phyloP scores from a whole-genome alignment of 2,888 invertebrate genomes.

The Caenorhabditis zanzibari region DNA sequence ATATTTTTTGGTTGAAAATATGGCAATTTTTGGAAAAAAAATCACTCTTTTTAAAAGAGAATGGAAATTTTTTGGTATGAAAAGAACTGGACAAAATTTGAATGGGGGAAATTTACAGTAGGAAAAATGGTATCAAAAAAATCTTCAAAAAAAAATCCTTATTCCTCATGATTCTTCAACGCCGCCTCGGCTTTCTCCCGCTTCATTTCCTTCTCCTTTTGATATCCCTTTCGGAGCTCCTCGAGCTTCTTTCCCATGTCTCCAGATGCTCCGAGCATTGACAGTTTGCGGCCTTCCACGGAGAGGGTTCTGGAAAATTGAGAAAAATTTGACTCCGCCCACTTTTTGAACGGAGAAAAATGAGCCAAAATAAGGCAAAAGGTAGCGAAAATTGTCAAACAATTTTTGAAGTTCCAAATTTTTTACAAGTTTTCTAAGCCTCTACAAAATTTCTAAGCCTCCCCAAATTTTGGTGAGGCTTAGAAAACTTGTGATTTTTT shows the following conservation, averaged over 20 bases:
- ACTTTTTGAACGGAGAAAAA: too few relatives aligned
- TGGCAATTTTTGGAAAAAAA: too few relatives aligned
- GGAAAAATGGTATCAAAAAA: background rate
- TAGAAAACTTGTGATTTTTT: too few relatives aligned
- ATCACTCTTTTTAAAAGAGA: too few relatives aligned
- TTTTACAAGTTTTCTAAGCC: too few relatives aligned
- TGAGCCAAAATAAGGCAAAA: too few relatives aligned
- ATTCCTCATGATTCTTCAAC: slow-evolving; percentile 16
- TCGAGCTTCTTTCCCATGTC: slow-evolving; percentile 64
- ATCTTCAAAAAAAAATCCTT: background rate
- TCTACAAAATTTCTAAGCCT: too few relatives aligned
- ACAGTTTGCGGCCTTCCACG: slow-evolving; percentile 75
- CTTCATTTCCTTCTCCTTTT: slow-evolving; percentile 50
- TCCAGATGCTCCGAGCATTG: slow-evolving; percentile 59
- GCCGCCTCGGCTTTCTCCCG: slow-evolving; percentile 18
- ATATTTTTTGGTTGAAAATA: too few relatives aligned
- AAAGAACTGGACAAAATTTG: background rate
- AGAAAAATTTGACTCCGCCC: background rate
- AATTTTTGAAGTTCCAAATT: too few relatives aligned
- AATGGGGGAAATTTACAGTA: background rate
- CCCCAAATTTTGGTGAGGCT: too few relatives aligned
- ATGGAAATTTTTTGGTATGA: background rate
- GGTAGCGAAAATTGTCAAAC: too few relatives aligned
- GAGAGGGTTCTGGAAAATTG: slow-evolving; percentile 62
- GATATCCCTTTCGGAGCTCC: slow-evolving; percentile 56